phyloP scores from a whole-genome alignment of 2,888 invertebrate species.

The Heliothis peltigera region DNA sequence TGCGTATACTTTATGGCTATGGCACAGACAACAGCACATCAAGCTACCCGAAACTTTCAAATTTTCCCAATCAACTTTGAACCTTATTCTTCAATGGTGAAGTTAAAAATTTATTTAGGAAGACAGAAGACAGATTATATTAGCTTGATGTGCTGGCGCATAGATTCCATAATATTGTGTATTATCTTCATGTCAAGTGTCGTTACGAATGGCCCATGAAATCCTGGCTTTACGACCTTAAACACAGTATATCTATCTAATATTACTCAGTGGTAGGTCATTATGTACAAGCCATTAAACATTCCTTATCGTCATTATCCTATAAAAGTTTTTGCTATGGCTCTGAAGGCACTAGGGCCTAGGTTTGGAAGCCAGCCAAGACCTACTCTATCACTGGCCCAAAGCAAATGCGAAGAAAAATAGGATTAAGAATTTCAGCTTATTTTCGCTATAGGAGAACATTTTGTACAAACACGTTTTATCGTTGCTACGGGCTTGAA shows the following conservation, averaged over 20 bases:
- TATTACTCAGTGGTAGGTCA: slow-evolving; percentile 33
- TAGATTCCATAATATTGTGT: too few species aligned
- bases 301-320: slow-evolving; percentile 22
- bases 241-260: slow-evolving; percentile 18
- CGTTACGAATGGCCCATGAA: not conserved
- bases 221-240: not conserved
- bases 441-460: slow-evolving; percentile 44
- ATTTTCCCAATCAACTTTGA: too few species aligned
- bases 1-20: too few species aligned
- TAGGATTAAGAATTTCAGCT: slow-evolving; percentile 46
- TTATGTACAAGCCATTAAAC: slow-evolving; percentile 46
- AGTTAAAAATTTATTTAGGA: too few species aligned
- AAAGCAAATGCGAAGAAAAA: slow-evolving; percentile 46
- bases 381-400: slow-evolving; percentile 18
- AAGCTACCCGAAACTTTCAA: too few species aligned
- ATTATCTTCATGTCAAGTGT: not conserved
- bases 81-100: too few species aligned
- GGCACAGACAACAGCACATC: too few species aligned
- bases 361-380: slow-evolving; percentile 40
- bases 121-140: too few species aligned
- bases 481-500: not conserved
- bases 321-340: slow-evolving; percentile 24
- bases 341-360: not conserved
- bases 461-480: slow-evolving; percentile 29
- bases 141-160: too few species aligned